Base-by-base conservation (phyloP, 2,888 invertebrate genomes). In the Andrena bucephala region DNA sequence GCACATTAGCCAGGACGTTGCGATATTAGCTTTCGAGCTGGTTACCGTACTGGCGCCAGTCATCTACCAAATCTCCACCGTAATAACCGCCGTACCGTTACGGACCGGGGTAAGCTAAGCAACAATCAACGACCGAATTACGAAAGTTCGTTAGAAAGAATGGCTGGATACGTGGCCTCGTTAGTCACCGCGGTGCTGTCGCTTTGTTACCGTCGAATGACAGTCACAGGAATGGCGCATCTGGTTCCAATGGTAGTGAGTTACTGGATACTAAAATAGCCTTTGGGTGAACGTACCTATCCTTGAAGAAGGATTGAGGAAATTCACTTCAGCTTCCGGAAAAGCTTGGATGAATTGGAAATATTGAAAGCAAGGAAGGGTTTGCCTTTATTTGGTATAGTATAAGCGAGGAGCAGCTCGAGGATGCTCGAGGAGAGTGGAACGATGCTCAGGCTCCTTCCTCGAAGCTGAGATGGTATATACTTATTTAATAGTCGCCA, bases 401-500 rank as follows among this genome's bases (percentile, higher is more conserved):
- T 70, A 70, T 71, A 74, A 42, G 66, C 54, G 68, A 72, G 76
- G 54, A 75, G 63, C 52, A 71, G 57, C 68, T 36, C 57, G 63
- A 63, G 66, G 68, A 84, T 69, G 48, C 60, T 84, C 60, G 59
- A 62, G 73, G 75, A 29, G 36, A 69, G 65, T 31, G 68, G 50
- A 73, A 75, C 70, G 54, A 82, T 68, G 68, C 50, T 54, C 48
- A 65, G 62, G 77, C 73, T 75, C 71, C 62, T 77, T 73, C 62
- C 88, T 85, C 69, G 29, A 81, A 86, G 87, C 81, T 69, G 77
- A 80, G 84, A 85, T 81, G 86, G 78, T 81, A 16, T 42, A 42
- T 42, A 86, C 85, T 85, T 85, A 75, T 65, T 83, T 90, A 89
- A 90, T 89, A 83, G 89, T 85, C 81, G 83, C 79, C 85, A 89